Evolutionary conservation across 2,113 vertebrate genomes (phyloP), one percentile per base, ranked within the genome.

Genomic region (Zosterops borbonicus): DNA sequence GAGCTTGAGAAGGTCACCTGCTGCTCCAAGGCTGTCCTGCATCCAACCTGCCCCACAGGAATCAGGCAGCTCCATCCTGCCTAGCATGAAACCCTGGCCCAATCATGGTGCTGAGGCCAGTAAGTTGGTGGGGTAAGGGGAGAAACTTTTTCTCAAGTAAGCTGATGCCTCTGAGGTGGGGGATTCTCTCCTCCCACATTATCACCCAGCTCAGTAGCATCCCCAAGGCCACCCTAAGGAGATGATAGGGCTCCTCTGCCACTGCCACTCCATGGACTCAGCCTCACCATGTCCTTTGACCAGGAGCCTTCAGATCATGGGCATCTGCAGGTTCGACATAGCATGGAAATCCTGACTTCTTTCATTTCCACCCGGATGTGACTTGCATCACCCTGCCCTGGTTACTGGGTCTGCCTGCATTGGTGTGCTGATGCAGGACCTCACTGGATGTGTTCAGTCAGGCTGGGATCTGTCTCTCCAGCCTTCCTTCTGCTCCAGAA

Each of bases 381-480:
- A 28, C 35, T 71, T 18, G 5, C 5, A 9, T 60, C 62, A n/a
- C 41, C 31, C 35, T n/a, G 5, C 2, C 17, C 39, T 3, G 2
- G 10, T 53, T 37, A 12, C 29, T 21, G 19, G 20, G 2, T 24
- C 69, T 63, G 17, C n/a, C 31, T 28, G 68, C 5, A 1, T 21
- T 37, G 20, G n/a, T 28, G 29, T 13, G 1, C 9, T 20, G 4
- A 0, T 20, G 3, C 13, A 55, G 27, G 23, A 39, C 37, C 49
- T 41, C 4, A 1, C 0, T 25, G 71, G 24, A n/a, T 18, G 16
- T 3, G 5, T 47, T 29, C 1, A 0, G 35, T 16, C 52, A 31
- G n/a, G 37, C 21, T 39, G 52, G 39, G 0, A 1, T 15, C 52
- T 68, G 22, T 59, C 39, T 67, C 46, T 44, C 22, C 47, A 33